Evolutionary conservation across 2,797 vertebrate genomes (phyloP).

Genomic region (Cichlasoma orientale): DNA sequence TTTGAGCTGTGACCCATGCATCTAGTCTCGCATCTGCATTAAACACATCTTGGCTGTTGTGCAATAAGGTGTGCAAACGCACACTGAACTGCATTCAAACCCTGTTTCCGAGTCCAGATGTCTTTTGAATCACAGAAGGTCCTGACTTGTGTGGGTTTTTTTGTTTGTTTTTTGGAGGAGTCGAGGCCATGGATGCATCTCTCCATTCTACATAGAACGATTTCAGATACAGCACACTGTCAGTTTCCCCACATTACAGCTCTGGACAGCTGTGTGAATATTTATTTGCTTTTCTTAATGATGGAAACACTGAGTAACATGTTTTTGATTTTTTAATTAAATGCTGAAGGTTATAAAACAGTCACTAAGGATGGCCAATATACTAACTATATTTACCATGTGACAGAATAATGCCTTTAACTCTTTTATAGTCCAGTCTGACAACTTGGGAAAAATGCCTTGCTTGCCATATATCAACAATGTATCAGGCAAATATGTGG

Average conservation of each 20-base stretch:
- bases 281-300: conserved; percentile 71
- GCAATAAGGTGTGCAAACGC: conserved; percentile 67
- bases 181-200: conserved; percentile 35
- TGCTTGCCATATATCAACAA: background rate
- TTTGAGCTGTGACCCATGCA: background rate
- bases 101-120: conserved; percentile 68
- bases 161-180: conserved; percentile 29
- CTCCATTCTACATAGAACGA: too few relatives aligned
- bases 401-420: conserved; percentile 9
- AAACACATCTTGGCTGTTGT: conserved; percentile 7
- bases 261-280: conserved; percentile 35
- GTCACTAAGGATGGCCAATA: background rate
- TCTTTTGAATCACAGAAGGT: conserved; percentile 67
- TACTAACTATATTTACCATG: conserved; percentile 15
- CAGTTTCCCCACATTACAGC: conserved; percentile 41
- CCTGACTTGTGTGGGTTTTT: background rate
- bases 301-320: conserved; percentile 72
- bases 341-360: conserved; percentile 29
- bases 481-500: background rate
- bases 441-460: background rate
- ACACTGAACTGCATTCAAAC: conserved; percentile 37
- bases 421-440: background rate
- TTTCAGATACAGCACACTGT: conserved; percentile 26
- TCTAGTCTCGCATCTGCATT: background rate
- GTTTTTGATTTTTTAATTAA: conserved; percentile 62